Base-by-base conservation (phyloP, 1,140 invertebrate species). In the Sweltsa coloradensis region DNA sequence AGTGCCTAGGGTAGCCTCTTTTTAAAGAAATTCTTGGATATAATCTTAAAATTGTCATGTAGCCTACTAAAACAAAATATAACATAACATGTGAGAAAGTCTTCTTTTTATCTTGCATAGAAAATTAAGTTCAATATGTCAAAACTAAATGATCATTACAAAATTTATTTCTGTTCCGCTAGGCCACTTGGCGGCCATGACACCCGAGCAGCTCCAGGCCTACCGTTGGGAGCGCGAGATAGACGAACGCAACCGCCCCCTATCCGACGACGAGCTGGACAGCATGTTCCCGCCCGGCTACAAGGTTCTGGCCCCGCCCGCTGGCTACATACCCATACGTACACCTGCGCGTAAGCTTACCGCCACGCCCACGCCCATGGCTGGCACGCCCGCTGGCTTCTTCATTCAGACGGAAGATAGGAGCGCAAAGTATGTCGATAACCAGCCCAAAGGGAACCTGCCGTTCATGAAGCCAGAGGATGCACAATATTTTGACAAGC, bases 401-500 rank as follows among this genome's bases (percentile, higher is more conserved):
- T 94, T 94, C 59, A 97, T 97, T 55, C 91, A 97, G 69, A 74
- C 77, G 49, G 85, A 89, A 66, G 88, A 89, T 64, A 81, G 77
- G 69, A 79, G 77, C 29, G 80, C 86, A 25, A 87, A 91, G 60
- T 86, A 93, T 60, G 78, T 96, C 39, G 95, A 99, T 59, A 91
- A 93, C 62, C 96, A 99, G 65, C 96, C 96, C 0, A 96, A 97
- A 66, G 80, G 77, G 26, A 97, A 99, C 71, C 70, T 99, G 43
- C 96, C 97, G 14, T 94, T 98, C 62, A 86, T 99, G 77, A 99
- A 99, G 65, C 96, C 96, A 0, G 97, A 99, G 69, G 97, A 99
- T 73, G 92, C 97, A 21, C 97, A 99, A 66, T 99, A 99, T 71
- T 99, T 99, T 68, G 96, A 99, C 65, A 99, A 99, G 71, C 70